A percentile compares a stretch with the other conserved stretches of the same genome.
Conservation (phyloP, 2,797 vertebrate species). For the Mastacembelus armatus region DNA sequence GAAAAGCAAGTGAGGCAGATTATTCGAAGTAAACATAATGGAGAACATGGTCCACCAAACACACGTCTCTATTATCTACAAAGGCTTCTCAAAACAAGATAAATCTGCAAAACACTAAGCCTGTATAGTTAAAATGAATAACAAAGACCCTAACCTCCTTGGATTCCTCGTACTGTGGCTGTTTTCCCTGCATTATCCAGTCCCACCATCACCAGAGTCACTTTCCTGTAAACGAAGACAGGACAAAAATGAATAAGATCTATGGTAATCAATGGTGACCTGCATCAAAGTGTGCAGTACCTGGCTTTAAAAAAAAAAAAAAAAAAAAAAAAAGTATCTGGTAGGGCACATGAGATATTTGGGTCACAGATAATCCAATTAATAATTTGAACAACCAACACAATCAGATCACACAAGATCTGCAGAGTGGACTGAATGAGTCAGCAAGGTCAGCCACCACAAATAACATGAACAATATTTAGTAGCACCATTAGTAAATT, state of each 20-base stretch:
- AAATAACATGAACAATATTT: constrained; percentile 3
- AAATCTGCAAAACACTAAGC: not conserved
- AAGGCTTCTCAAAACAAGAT: not conserved
- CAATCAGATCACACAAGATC: constrained; percentile 37
- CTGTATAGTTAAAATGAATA: not conserved
- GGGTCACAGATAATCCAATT: constrained; percentile 45
- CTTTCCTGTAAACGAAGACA: constrained; percentile 79
- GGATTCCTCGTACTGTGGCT: constrained; percentile 85
- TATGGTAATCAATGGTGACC: too few relatives aligned
- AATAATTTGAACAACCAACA: constrained; percentile 43
- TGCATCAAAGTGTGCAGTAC: not conserved
- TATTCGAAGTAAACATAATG: not conserved
- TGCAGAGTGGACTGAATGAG: constrained; percentile 25
- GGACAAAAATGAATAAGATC: constrained; percentile 11
- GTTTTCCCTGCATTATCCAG: constrained; percentile 91
- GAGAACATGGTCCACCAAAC: not conserved
- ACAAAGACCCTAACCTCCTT: constrained; percentile 79
- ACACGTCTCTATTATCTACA: constrained; percentile 2
- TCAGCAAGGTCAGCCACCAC: constrained; percentile 24
- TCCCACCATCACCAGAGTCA: constrained; percentile 89
- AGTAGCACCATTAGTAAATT: too few relatives aligned
- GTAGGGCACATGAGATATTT: constrained; percentile 52
- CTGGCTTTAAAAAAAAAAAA: too few relatives aligned
- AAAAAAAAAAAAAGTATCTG: not conserved
- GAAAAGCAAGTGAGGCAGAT: too few relatives aligned